phyloP scores from a whole-genome alignment of 2,888 invertebrate genomes.

The Azorinus chamasolen region DNA sequence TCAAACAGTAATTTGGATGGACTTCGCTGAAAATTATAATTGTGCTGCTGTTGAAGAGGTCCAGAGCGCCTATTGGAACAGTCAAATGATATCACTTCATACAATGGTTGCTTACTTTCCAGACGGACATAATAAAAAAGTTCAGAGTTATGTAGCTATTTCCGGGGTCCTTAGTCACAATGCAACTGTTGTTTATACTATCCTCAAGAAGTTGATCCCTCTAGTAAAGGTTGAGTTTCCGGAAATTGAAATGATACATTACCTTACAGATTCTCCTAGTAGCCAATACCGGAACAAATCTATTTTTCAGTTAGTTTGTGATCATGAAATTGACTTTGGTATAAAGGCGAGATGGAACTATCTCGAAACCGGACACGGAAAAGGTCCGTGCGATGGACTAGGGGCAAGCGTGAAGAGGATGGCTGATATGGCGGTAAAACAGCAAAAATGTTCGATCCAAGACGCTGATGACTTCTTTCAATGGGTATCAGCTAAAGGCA shows the following conservation, averaged over 20 bases:
- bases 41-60: constrained; percentile 44
- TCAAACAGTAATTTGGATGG: constrained; percentile 47
- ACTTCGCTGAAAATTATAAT: constrained; percentile 47
- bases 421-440: too few relatives aligned
- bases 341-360: constrained; percentile 49
- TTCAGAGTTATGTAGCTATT: constrained; percentile 3
- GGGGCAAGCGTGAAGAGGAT: constrained; percentile 39
- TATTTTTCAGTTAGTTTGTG: constrained; percentile 35
- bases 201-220: background rate
- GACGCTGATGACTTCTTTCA: constrained; percentile 33
- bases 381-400: constrained; percentile 53
- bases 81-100: constrained; percentile 21
- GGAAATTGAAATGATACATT: constrained; percentile 28
- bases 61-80: constrained; percentile 43
- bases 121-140: background rate
- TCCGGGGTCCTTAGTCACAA: background rate
- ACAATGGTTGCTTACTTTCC: constrained; percentile 29
- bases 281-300: constrained; percentile 59
- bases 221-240: background rate
- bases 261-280: constrained; percentile 62
- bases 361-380: constrained; percentile 53
- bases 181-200: background rate
- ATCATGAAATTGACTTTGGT: constrained; percentile 35
- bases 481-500: constrained; percentile 2
- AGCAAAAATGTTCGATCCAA: constrained; percentile 43